Evolutionary conservation across 2,113 vertebrate species (phyloP), one percentile per base, ranked within the genome.

Genomic region (Calidris pugnax): DNA sequence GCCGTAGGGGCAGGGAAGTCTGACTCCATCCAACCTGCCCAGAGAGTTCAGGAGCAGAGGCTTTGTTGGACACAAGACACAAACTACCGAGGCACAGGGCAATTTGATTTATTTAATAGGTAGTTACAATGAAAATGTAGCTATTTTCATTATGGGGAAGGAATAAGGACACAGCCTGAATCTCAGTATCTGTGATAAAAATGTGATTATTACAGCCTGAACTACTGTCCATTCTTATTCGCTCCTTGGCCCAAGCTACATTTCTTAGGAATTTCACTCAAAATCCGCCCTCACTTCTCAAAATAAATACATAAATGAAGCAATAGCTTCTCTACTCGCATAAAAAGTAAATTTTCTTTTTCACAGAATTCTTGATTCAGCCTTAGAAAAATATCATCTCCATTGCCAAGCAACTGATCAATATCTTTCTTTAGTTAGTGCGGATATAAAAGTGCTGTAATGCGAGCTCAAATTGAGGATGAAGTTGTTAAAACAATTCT

Each of bases 51-150:
- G 41, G 19, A 24, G 3, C 60, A 64, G 37, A n/a, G 45, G 4
- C 4, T 22, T 14, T 30, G 32, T 3, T 60, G 43, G 56, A 53
- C 47, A 63, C 26, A 26, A 13, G 41, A 7, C 1, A 30, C 45
- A 48, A 24, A 41, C 4, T 7, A 35, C 0, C 2, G 2, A 1
- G 1, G 35, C 30, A 43, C 26, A 26, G 20, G 3, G 26, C 10
- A 69, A 35, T 33, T 39, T 12, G 17, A 6, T 6, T 89, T 21
- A 7, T 6, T 43, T 35, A 20, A 7, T 32, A 69, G 27, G n/a
- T 19, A 41, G 12, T 5, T 14, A 73, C 47, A 32, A 28, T 14
- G n/a, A 24, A 57, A 59, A 71, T 23, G 16, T 11, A 51, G 7
- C 12, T 62, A 12, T 30, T 41, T 35, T 32, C 47, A n/a, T 1